Conservation (phyloP, 2,113 vertebrate genomes). For the Lophotis ruficrista region DNA sequence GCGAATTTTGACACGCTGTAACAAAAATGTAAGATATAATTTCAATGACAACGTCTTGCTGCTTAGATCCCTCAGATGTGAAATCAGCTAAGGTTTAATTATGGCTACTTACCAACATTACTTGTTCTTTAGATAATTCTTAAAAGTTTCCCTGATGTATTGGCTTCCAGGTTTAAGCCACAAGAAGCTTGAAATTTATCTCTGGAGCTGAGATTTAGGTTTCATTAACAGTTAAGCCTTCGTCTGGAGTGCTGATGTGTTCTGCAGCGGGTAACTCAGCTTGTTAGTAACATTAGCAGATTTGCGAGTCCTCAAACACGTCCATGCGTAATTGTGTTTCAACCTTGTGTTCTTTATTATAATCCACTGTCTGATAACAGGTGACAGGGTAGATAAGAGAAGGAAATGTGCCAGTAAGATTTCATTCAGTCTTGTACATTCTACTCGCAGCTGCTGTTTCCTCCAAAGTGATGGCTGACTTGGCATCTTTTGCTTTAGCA, state of each 20-base stretch:
- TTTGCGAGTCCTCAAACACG: slow-evolving; percentile 24
- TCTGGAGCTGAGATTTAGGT: neutral
- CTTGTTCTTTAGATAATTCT: slow-evolving; percentile 30
- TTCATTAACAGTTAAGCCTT: slow-evolving; percentile 49
- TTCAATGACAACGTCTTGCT: neutral
- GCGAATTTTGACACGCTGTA: neutral
- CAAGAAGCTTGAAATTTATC: slow-evolving; percentile 49
- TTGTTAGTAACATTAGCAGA: slow-evolving; percentile 40
- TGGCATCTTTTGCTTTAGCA: slow-evolving; percentile 63
- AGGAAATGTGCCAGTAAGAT: slow-evolving; percentile 59
- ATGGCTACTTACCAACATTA: neutral
- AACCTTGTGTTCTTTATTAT: slow-evolving; percentile 37
- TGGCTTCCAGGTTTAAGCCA: slow-evolving; percentile 32
- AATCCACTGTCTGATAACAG: slow-evolving; percentile 28
- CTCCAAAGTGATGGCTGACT: neutral
- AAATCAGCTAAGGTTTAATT: slow-evolving; percentile 13
- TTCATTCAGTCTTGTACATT: neutral
- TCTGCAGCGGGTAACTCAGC: neutral
- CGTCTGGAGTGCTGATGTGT: slow-evolving; percentile 30
- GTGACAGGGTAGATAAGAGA: slow-evolving; percentile 37
- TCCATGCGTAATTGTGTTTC: slow-evolving; percentile 33
- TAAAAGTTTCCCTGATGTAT: slow-evolving; percentile 19
- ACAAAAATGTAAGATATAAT: neutral
- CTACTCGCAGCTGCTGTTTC: slow-evolving; percentile 21
- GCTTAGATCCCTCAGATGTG: neutral